Evolutionary conservation across 2,888 invertebrate species (phyloP).

Genomic region (Cephalotes varians): DNA sequence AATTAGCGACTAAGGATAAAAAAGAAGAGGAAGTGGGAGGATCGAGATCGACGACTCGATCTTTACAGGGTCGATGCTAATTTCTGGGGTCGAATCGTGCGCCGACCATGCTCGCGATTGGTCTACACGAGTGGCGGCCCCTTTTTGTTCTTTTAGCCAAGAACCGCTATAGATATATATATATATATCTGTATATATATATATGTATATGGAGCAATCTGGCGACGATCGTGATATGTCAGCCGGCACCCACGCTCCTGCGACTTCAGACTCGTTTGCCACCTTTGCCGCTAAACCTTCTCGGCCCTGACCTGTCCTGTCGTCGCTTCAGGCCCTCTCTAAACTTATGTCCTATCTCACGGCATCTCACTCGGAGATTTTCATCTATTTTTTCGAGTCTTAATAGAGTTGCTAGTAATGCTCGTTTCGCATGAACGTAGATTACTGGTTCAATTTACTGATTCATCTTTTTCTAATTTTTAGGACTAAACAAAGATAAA

Average conservation of each 20-base stretch:
- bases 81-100: slow-evolving; percentile 77
- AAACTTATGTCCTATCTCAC: slow-evolving; percentile 61
- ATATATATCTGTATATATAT: background rate
- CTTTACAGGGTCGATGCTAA: slow-evolving; percentile 74
- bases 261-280: slow-evolving; percentile 68
- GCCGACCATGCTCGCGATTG: slow-evolving; percentile 65
- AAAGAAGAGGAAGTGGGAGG: slow-evolving; percentile 42
- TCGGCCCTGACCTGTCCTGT: slow-evolving; percentile 74
- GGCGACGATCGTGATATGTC: slow-evolving; percentile 79
- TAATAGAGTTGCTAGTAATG: background rate
- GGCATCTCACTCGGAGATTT: slow-evolving; percentile 3
- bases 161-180: slow-evolving; percentile 47
- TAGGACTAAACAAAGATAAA: too few species aligned
- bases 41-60: slow-evolving; percentile 70
- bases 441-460: too few species aligned
- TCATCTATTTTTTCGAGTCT: slow-evolving; percentile 30
- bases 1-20: slow-evolving; percentile 59
- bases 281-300: slow-evolving; percentile 67
- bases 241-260: slow-evolving; percentile 78
- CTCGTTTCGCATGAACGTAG: too few species aligned
- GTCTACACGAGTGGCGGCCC: slow-evolving; percentile 66
- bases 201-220: slow-evolving; percentile 70
- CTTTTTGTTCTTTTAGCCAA: slow-evolving; percentile 73
- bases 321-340: slow-evolving; percentile 61
- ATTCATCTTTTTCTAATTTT: too few species aligned